Percentiles rank a stretch among this genome's conserved stretches.
Conservation (phyloP, 2,797 vertebrate genomes). For the Melanotaenia nigrans region DNA sequence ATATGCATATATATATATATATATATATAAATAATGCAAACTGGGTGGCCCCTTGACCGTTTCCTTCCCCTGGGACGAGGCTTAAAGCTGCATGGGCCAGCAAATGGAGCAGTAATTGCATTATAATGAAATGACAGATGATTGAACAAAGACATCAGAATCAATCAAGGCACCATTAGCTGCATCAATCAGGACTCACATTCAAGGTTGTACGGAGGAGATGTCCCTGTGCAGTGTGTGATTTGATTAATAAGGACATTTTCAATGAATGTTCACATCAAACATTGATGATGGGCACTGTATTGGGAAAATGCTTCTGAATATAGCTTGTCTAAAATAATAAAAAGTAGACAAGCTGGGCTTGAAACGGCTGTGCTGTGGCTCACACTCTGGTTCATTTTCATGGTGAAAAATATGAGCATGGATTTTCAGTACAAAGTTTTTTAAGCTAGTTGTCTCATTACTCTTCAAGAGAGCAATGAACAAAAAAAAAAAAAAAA, state of each 20-base stretch:
- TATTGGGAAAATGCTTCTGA: background rate
- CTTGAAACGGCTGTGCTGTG: too few relatives aligned
- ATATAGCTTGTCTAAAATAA: background rate
- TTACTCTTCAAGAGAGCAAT: background rate
- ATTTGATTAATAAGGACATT: background rate
- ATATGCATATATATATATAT: too few relatives aligned
- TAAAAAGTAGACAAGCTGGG: background rate
- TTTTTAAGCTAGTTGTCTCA: too few relatives aligned
- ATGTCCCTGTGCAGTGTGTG: background rate
- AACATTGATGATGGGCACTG: background rate
- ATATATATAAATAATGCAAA: slow-evolving; percentile 71
- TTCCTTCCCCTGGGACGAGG: slow-evolving; percentile 53
- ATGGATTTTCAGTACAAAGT: too few relatives aligned
- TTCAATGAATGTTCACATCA: background rate
- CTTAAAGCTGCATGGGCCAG: slow-evolving; percentile 62
- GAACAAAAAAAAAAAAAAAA: background rate
- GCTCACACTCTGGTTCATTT: too few relatives aligned
- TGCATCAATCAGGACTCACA: slow-evolving; percentile 41
- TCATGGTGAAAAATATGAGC: too few relatives aligned
- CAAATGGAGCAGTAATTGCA: slow-evolving; percentile 72
- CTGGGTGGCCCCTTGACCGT: slow-evolving; percentile 23
- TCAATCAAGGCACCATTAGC: slow-evolving; percentile 69
- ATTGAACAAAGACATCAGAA: slow-evolving; percentile 52
- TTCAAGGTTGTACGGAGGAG: slow-evolving; percentile 22
- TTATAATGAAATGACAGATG: slow-evolving; percentile 77